Evolutionary conservation across 2,888 invertebrate genomes (phyloP).

Genomic region (Lamproptera curius): DNA sequence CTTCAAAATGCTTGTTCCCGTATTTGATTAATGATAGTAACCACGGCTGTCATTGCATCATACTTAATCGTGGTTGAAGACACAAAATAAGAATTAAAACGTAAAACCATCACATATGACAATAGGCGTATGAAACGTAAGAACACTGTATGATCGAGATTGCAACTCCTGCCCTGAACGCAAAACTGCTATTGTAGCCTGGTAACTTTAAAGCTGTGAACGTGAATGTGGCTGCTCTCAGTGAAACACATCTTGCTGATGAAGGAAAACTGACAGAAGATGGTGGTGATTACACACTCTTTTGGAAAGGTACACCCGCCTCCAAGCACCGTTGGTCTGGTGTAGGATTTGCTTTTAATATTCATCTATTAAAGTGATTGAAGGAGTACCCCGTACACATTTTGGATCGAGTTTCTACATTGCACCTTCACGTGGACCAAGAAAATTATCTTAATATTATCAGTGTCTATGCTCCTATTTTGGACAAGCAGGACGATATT

Average conservation of each 20-base stretch:
- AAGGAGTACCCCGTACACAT: conserved; percentile 19
- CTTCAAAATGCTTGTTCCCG: conserved; percentile 2
- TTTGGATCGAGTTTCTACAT: conserved; percentile 20
- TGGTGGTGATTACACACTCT: conserved; percentile 19
- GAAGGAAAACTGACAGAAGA: conserved; percentile 27
- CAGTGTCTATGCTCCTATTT: conserved; percentile 31
- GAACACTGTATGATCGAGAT: conserved; percentile 27
- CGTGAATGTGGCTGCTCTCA: conserved; percentile 30
- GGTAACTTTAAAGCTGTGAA: conserved; percentile 28
- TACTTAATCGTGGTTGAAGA: too few relatives aligned
- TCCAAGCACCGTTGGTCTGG: conserved; percentile 18
- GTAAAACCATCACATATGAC: too few relatives aligned
- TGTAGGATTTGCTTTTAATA: conserved; percentile 24
- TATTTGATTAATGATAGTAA: too few relatives aligned
- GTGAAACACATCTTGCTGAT: conserved; percentile 31
- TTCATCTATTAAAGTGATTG: neutral
- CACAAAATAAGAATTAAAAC: too few relatives aligned
- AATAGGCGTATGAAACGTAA: conserved; percentile 24
- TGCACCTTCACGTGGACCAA: conserved; percentile 25
- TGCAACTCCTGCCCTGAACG: conserved; percentile 26
- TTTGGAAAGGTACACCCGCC: conserved; percentile 20
- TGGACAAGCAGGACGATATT: conserved; percentile 24
- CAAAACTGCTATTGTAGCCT: conserved; percentile 29
- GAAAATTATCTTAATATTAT: conserved; percentile 31
- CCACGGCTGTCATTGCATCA: too few relatives aligned